Conservation (phyloP, 2,113 vertebrate species). For the Gambusia affinis region DNA sequence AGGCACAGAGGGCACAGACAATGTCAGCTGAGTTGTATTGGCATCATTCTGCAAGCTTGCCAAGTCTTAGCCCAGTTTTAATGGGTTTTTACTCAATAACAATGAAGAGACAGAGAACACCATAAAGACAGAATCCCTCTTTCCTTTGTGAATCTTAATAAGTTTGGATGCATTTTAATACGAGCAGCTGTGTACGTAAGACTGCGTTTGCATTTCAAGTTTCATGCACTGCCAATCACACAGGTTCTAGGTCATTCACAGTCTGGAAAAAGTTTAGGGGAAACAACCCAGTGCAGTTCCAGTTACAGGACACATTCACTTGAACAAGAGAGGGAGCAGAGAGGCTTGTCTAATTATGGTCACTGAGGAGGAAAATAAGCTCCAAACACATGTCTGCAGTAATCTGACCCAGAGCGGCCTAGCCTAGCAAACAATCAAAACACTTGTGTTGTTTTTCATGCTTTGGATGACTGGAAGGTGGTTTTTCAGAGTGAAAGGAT, state of each 20-base stretch:
- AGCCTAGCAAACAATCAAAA: slow-evolving; percentile 49
- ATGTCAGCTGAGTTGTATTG: slow-evolving; percentile 66
- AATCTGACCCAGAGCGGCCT: slow-evolving; percentile 42
- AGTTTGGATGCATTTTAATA: slow-evolving; percentile 51
- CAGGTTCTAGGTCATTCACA: slow-evolving; percentile 47
- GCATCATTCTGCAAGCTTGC: slow-evolving; percentile 60
- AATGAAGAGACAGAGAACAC: slow-evolving; percentile 59
- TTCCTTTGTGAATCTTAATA: slow-evolving; percentile 64
- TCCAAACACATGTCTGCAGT: slow-evolving; percentile 56
- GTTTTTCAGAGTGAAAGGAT: too few relatives aligned
- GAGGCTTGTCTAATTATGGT: slow-evolving; percentile 60
- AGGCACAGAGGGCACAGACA: slow-evolving; percentile 67
- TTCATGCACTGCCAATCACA: slow-evolving; percentile 50
- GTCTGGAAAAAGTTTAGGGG: slow-evolving; percentile 42
- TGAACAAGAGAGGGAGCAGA: slow-evolving; percentile 30
- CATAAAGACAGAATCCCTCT: slow-evolving; percentile 55
- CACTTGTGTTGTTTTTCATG: slow-evolving; percentile 26
- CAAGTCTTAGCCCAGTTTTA: slow-evolving; percentile 64
- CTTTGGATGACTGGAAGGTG: background rate
- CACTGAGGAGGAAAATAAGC: slow-evolving; percentile 42
- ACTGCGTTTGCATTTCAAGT: slow-evolving; percentile 21
- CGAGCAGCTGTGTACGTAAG: background rate
- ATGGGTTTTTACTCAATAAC: slow-evolving; percentile 72
- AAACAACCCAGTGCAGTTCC: slow-evolving; percentile 41
- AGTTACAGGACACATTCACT: slow-evolving; percentile 34